phyloP scores from a whole-genome alignment of 2,888 invertebrate genomes.

The Busseola fusca region DNA sequence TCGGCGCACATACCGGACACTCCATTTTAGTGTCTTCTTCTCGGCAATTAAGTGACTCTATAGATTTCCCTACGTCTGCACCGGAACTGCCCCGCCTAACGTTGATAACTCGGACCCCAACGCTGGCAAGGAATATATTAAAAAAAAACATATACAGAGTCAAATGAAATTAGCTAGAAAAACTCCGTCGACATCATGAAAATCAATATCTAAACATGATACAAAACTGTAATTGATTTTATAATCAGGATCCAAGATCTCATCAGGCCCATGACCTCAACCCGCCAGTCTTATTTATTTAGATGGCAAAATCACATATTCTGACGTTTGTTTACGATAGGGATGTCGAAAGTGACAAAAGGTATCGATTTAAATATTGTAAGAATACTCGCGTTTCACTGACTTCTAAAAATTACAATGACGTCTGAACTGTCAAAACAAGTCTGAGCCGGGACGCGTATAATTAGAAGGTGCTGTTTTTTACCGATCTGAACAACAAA shows the following conservation, averaged over 20 bases:
- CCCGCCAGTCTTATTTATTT: not conserved
- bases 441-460: not conserved
- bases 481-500: no score
- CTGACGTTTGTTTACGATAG: not conserved
- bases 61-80: conserved; percentile 4
- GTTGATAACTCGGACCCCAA: conserved; percentile 59
- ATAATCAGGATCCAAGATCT: no score
- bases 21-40: not conserved
- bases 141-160: not conserved
- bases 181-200: no score
- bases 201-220: no score
- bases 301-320: not conserved
- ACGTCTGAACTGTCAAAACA: not conserved
- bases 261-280: no score
- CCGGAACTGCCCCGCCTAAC: conserved; percentile 44
- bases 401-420: not conserved
- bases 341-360: not conserved
- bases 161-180: no score
- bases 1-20: not conserved
- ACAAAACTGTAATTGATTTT: no score
- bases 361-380: not conserved
- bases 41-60: not conserved
- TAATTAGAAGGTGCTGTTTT: no score
- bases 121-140: conserved; percentile 41
- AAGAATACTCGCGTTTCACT: not conserved